Percentiles rank a stretch among this genome's conserved stretches.
Evolutionary conservation across 2,113 vertebrate genomes (phyloP).

Genomic region (Willisornis vidua): DNA sequence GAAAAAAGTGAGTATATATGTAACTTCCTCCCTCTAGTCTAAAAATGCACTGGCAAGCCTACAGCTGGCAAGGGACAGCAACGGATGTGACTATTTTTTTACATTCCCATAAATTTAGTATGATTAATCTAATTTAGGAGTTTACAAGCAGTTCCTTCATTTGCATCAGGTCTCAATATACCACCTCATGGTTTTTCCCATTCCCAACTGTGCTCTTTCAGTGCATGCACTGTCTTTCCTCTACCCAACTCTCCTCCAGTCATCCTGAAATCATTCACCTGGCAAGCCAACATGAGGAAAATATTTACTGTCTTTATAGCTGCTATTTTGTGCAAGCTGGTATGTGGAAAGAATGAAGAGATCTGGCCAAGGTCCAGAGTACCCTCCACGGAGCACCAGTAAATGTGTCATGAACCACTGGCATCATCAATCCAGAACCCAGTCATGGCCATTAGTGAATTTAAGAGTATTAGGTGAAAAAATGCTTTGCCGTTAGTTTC

Average conservation of each 20-base stretch:
- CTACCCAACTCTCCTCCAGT: background rate
- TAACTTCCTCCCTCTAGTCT: background rate
- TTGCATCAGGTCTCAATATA: constrained; percentile 2
- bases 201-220: background rate
- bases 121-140: background rate
- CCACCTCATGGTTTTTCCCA: background rate
- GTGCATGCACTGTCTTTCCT: background rate
- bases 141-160: background rate
- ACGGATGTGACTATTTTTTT: background rate
- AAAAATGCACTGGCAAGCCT: constrained; percentile 22
- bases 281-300: background rate
- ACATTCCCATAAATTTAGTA: background rate
- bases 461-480: background rate
- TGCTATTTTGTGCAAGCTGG: background rate
- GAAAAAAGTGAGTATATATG: background rate
- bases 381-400: background rate
- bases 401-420: background rate
- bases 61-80: background rate
- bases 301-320: background rate
- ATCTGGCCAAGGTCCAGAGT: background rate
- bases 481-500: background rate
- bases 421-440: background rate
- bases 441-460: background rate
- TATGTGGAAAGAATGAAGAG: background rate
- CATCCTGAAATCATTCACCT: background rate